Conservation (phyloP, 2,113 vertebrate species). For the Amblyornis subalaris region DNA sequence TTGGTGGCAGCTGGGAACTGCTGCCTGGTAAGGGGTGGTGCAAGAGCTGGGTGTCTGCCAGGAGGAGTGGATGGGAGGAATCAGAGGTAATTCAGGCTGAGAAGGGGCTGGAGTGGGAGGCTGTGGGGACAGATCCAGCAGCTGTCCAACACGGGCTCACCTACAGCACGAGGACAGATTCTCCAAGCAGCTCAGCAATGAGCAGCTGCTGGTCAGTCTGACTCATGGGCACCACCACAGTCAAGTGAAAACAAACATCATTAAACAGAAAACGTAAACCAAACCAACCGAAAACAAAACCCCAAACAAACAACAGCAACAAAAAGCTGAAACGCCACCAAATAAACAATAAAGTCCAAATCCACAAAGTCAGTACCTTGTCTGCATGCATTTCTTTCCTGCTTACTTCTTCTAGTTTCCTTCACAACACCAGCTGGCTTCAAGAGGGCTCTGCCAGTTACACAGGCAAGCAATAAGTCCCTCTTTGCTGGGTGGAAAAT, state of each 20-base stretch:
- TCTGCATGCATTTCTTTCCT: not conserved
- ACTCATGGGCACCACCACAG: not conserved
- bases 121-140: not conserved
- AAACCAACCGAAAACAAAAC: not conserved
- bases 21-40: not conserved
- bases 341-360: not conserved
- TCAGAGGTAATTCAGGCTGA: not conserved
- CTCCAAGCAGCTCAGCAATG: not conserved
- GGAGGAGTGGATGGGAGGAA: not conserved
- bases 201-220: not conserved
- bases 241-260: not conserved
- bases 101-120: not conserved
- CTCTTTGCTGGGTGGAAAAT: not conserved
- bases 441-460: not conserved
- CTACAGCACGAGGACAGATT: accelerated
- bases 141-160: accelerated
- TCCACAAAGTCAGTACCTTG: not conserved
- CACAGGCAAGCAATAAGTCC: not conserved
- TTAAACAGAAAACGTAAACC: too few relatives aligned
- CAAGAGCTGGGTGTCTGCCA: not conserved
- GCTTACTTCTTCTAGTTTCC: not conserved
- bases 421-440: not conserved
- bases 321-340: not conserved
- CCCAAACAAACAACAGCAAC: not conserved
- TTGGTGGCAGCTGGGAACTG: accelerated